Percentiles rank a stretch among this genome's conserved stretches.
Evolutionary conservation across 2,113 vertebrate genomes (phyloP).

Genomic region (Tragelaphus scriptus): DNA sequence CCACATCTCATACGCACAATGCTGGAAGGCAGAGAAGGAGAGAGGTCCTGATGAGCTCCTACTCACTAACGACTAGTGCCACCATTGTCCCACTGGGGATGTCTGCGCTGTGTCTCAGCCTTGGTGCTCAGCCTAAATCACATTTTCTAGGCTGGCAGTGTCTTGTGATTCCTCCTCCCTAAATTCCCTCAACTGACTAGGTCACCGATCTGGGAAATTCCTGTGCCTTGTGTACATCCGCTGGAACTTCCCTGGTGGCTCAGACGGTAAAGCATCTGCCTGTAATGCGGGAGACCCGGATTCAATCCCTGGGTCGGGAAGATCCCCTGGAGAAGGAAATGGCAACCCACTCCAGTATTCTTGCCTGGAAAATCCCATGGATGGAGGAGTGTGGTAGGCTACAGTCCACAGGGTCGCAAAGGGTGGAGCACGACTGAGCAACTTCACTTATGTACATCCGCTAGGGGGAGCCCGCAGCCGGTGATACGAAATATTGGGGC

Average conservation of each 20-base stretch:
- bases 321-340: no score
- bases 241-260: no score
- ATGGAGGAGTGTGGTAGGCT: no score
- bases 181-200: background rate
- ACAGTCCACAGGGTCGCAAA: no score
- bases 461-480: background rate
- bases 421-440: no score
- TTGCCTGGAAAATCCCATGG: no score
- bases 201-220: background rate
- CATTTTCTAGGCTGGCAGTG: background rate
- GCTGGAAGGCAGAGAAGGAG: background rate
- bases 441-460: no score
- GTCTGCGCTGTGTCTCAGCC: background rate
- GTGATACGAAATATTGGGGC: accelerated
- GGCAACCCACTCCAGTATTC: no score
- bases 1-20: background rate
- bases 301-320: no score
- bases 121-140: background rate
- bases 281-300: no score
- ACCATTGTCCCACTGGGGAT: background rate
- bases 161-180: background rate
- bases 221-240: background rate
- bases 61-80: background rate
- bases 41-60: background rate
- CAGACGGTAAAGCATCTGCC: no score